Evolutionary conservation across 2,797 vertebrate genomes (phyloP), one percentile per base, ranked within the genome.

Genomic region (Crenuchus spilurus): DNA sequence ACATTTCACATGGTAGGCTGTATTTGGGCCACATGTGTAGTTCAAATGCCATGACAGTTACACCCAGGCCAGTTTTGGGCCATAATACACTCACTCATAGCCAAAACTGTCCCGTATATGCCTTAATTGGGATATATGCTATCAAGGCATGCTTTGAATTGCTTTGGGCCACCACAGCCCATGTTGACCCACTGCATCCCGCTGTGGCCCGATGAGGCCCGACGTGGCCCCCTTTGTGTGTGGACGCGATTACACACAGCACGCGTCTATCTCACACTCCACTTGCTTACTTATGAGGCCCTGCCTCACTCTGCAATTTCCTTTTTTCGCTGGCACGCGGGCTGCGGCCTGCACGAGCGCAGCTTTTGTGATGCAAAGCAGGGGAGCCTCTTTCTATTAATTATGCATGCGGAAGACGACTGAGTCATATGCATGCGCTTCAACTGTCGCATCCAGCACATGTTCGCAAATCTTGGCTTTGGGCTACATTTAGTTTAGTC

Each of bases 241-340:
- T 72, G 77, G 76, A 81, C 64, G 20, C 69, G 86, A 85, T 80
- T 78, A 88, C 84, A 79, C 75, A 77, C 89, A 91, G 91, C 93
- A 93, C 91, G 92, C 91, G 78, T 67, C 82, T 75, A 86, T 86
- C 88, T 90, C 86, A 81, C 86, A 85, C 82, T 80, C 83, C 83
- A 87, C 86, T 92, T 93, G 91, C 93, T 92, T 92, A 91, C 88
- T 87, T 86, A 82, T 88, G 86, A 82, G 80, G 82, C n/a, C 79
- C 78, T 16, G 81, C 85, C 74, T 89, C 87, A 88, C 88, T 88
- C 86, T 90, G 93, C 93, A 92, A 93, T 94, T 93, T 92, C 92
- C 92, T 91, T 86, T 90, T 87, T n/a, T 1, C 87, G 87, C 72
- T 88, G 84, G 81, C 75, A 61, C 66, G 62, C 76, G 78, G 83